Base-by-base conservation (phyloP, 1,140 invertebrate species). In the Drosophila nasuta region DNA sequence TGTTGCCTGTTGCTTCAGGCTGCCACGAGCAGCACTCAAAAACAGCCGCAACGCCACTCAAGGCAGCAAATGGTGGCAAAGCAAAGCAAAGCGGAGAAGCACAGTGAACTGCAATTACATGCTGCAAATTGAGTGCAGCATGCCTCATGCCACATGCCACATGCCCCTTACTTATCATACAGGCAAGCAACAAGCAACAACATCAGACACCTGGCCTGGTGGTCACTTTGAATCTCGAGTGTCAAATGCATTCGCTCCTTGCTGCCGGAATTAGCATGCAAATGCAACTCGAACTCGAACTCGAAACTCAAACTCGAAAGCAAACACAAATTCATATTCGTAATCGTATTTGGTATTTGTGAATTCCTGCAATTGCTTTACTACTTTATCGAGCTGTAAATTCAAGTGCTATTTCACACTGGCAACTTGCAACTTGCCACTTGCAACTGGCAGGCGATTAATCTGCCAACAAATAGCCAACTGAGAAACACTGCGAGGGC, bases 21-120 rank as follows among this genome's bases (percentile, higher is more conserved):
- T 5, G 6, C 52, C 52, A 35, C 45, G 58, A 48, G 11, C 58
- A 48, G 25, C 45, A 62, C 58, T 62, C 28, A 33, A 62, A 49
- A 62, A 49, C 10, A 48, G 28, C 45, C 58, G 58, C 58, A 60
- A 28, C 28, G 58, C 58, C 57, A 60, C 58, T 60, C 43, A 15
- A 60, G 58, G 25, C 51, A 54, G 28, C n/a, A 25, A 25, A 25
- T 25, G 20, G 20, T 25, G 20, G 20, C 10, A 33, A 33, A 33
- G 30, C 30, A 33, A 33, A 33, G 11, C 51, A 33, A 33, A 11
- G 28, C 13, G 51, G 5, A 54, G 17, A 25, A 20, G 10, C 48
- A 35, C 1, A n/a, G 7, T 4, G 38, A 8, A 33, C n/a, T 54
- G 28, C 51, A 35, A 33, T 54, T 54, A 52, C 46, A 48, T n/a